A percentile compares a stretch with the other conserved stretches of the same genome.
phyloP scores from a whole-genome alignment of 2,888 invertebrate genomes.

The Furcula furcula region DNA sequence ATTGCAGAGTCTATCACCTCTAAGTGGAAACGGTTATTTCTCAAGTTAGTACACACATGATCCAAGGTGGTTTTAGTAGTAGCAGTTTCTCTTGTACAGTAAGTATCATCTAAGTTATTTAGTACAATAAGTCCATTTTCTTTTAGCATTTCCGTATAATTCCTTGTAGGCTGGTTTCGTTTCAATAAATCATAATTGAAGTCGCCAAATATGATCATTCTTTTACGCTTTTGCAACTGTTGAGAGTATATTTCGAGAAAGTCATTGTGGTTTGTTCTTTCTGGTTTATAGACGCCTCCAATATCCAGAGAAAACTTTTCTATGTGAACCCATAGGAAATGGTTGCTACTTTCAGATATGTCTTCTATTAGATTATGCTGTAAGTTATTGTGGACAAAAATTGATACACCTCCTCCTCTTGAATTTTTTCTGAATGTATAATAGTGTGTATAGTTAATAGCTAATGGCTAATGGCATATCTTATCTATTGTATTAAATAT shows the following conservation, averaged over 20 bases:
- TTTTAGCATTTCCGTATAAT: constrained; percentile 7
- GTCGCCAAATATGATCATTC: no score
- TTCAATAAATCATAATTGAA: constrained; percentile 9
- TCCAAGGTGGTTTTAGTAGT: constrained; percentile 23
- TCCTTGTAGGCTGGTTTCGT: neutral
- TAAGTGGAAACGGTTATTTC: constrained; percentile 17
- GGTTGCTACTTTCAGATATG: neutral
- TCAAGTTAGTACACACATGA: constrained; percentile 21
- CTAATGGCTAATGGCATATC: no score
- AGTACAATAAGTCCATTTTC: constrained; percentile 12
- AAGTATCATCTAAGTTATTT: constrained; percentile 15
- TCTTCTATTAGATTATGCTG: neutral
- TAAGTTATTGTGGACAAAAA: neutral
- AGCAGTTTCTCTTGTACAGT: constrained; percentile 17
- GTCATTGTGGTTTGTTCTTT: constrained; percentile 7
- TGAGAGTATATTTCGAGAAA: constrained; percentile 13
- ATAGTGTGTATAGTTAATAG: constrained; percentile 1
- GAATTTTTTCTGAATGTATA: neutral
- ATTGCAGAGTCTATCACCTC: constrained; percentile 17
- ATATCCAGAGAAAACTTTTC: constrained; percentile 1
- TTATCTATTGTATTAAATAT: no score
- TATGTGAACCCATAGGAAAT: neutral
- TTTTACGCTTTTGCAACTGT: constrained; percentile 10
- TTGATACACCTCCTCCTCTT: constrained; percentile 3
- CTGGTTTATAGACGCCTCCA: neutral